Conservation (phyloP, 2,888 invertebrate species). For the Villa cingulata region DNA sequence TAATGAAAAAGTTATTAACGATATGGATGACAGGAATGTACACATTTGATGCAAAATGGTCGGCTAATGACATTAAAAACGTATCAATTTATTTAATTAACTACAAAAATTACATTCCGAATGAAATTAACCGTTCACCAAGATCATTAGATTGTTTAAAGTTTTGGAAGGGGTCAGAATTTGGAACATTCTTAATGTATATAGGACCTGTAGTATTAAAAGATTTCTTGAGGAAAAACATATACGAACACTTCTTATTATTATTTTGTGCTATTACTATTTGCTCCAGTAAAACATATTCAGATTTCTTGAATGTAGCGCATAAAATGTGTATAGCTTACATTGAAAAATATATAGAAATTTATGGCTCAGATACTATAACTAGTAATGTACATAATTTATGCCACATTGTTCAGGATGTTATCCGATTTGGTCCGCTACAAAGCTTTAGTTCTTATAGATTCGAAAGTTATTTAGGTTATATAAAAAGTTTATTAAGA, state of each 20-base stretch:
- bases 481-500: too few relatives aligned
- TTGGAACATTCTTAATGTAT: background rate
- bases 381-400: constrained; percentile 29
- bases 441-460: too few relatives aligned
- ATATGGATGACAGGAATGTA: background rate
- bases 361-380: constrained; percentile 24
- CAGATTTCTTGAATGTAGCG: constrained; percentile 13
- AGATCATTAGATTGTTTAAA: background rate
- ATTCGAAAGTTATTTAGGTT: too few relatives aligned
- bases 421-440: too few relatives aligned
- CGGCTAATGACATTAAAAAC: background rate
- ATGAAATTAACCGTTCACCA: background rate
- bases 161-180: background rate
- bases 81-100: background rate
- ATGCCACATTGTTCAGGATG: too few relatives aligned
- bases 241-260: too few relatives aligned
- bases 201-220: background rate
- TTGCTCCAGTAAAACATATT: background rate
- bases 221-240: constrained; percentile 1
- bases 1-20: background rate
- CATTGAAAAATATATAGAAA: constrained; percentile 15
- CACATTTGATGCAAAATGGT: background rate
- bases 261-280: too few relatives aligned
- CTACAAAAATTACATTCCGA: background rate
- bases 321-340: constrained; percentile 12